Base-by-base conservation (phyloP, 2,113 vertebrate genomes). In the Pachypanchax playfairii region DNA sequence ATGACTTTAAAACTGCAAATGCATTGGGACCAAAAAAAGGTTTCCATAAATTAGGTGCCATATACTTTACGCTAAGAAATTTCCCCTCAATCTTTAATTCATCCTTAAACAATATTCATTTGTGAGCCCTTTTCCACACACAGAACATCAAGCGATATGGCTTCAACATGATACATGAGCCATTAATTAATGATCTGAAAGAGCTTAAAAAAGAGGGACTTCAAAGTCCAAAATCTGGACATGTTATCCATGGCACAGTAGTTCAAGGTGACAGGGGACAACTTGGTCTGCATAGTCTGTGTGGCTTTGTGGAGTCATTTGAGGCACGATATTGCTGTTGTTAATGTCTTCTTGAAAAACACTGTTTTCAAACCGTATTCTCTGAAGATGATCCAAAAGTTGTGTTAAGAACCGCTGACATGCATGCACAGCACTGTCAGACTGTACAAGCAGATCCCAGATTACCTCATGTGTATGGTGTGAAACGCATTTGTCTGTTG, bases 381-480 rank as follows among this genome's bases (percentile, higher is more conserved):
- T 25, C 1, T 59, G 55, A 59, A 51, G 65, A 60, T 60, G 22
- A 59, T 58, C 55, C 39, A 17, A 14, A 38, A 29, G 28, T 39
- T 47, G 22, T 70, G 4, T n/a, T 59, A 8, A 36, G n/a, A 68
- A 51, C 36, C 8, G 0, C 11, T 11, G 4, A 49, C 0, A 22
- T 6, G 12, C 59, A 62, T 17, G 9, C 49, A 42, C 24, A 31
- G 9, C 36, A 65, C 28, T 53, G 26, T 43, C 36, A 52, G 10
- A 42, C 25, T 42, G 0, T 24, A 24, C 44, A 49, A 67, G 24
- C 35, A 25, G 26, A 49, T 31, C 24, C 15, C 15, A 24, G 6
- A 1, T 57, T 75, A 20, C 24, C 42, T 50, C 58, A 75, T 50
- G 31, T 59, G 4, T 44, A 35, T 75, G 70, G 63, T 66, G 65